phyloP scores from a whole-genome alignment of 2,113 vertebrate genomes.

The Onychostoma macrolepis region DNA sequence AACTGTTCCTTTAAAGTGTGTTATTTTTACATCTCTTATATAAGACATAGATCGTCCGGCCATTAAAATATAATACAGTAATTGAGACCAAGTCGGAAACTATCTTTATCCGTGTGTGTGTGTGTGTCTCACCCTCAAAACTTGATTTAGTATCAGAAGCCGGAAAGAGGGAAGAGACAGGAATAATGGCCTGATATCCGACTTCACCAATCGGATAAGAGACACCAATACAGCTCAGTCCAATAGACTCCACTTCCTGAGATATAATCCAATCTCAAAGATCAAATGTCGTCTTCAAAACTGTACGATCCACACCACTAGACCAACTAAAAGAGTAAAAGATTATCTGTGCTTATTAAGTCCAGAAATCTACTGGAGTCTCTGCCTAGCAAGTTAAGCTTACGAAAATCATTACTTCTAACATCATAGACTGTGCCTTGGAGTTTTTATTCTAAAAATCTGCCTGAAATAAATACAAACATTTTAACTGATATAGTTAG shows the following conservation, averaged over 20 bases:
- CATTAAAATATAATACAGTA: conserved; percentile 36
- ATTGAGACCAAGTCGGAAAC: conserved; percentile 30
- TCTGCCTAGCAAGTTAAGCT: not conserved
- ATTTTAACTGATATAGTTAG: not conserved
- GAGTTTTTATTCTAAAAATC: not conserved
- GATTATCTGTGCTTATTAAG: conserved; percentile 17
- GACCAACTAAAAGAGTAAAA: conserved; percentile 16
- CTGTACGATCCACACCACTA: conserved; percentile 27
- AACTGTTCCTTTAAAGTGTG: not conserved
- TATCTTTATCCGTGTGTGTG: not conserved
- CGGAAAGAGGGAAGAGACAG: conserved; percentile 28
- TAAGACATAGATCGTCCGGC: not conserved
- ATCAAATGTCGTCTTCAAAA: conserved; percentile 38
- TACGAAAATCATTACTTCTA: not conserved
- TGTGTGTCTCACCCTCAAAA: conserved; percentile 20
- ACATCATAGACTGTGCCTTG: not conserved
- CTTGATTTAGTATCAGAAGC: conserved; percentile 29
- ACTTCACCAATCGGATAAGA: conserved; percentile 44
- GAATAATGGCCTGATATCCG: conserved; percentile 42
- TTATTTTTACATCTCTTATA: conserved; percentile 22
- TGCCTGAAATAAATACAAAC: not conserved
- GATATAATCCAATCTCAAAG: conserved; percentile 41
- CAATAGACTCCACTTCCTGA: conserved; percentile 30
- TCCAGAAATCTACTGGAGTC: not conserved
- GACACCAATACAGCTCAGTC: not conserved